These are phyloP conservation scores for Rhagium mordax DNA, from an alignment of 2,888 invertebrate genomes.

Conservation along the genomic window DNA sequence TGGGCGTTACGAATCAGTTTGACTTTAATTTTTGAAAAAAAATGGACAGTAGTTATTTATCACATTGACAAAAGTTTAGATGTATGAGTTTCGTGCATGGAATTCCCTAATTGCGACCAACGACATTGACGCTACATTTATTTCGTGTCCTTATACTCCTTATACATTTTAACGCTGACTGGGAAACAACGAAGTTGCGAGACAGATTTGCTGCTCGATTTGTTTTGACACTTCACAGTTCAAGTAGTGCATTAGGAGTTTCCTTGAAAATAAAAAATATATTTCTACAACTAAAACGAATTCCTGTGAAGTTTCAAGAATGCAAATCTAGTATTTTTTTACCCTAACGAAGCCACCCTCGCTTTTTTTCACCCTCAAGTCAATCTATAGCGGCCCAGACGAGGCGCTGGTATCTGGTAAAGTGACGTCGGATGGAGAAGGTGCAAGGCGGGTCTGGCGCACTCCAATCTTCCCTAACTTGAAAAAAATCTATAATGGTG, in stretches of 20 bases:
- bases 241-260: slow-evolving; percentile 11
- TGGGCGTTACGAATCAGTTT: too few species aligned
- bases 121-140: background rate
- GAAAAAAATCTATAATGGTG: slow-evolving; percentile 71
- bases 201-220: background rate
- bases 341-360: slow-evolving; percentile 71
- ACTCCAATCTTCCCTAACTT: slow-evolving; percentile 68
- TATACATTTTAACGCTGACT: background rate
- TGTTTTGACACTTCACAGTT: slow-evolving; percentile 21
- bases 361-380: slow-evolving; percentile 70
- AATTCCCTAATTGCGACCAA: too few species aligned
- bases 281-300: slow-evolving; percentile 57
- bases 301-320: slow-evolving; percentile 67
- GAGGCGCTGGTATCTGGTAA: slow-evolving; percentile 41
- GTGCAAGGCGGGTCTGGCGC: slow-evolving; percentile 59
- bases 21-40: too few species aligned
- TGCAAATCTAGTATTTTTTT: slow-evolving; percentile 71
- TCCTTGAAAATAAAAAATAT: slow-evolving; percentile 47
- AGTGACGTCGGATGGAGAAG: slow-evolving; percentile 51
- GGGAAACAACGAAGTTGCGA: background rate
- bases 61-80: too few species aligned
- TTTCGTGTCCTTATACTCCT: too few species aligned
- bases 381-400: slow-evolving; percentile 64
- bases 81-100: too few species aligned
- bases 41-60: too few species aligned